Conservation (phyloP, 2,113 vertebrate genomes). For the Galbula dea region DNA sequence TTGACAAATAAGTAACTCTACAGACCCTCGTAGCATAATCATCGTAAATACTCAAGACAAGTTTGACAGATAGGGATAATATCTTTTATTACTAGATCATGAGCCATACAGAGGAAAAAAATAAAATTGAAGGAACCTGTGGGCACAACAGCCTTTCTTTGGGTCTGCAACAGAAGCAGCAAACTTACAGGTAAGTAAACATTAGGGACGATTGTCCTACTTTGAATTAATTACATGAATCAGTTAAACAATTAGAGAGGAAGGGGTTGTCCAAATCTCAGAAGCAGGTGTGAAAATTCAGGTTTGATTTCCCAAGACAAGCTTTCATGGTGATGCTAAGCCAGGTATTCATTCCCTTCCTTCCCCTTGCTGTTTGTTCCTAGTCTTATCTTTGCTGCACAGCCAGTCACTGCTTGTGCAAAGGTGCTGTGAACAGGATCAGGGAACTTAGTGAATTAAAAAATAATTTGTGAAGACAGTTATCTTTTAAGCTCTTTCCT, state of each 20-base stretch:
- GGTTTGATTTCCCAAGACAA: constrained; percentile 38
- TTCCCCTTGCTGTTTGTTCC: not conserved
- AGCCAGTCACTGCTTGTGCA: not conserved
- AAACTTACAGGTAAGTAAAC: not conserved
- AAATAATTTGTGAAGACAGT: not conserved
- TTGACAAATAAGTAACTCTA: constrained; percentile 26
- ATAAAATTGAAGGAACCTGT: not conserved
- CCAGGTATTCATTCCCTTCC: not conserved
- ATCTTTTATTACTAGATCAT: constrained; percentile 1
- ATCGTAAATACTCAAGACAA: constrained; percentile 12
- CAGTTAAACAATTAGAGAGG: not conserved
- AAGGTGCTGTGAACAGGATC: not conserved
- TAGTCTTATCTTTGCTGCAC: not conserved
- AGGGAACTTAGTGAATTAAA: not conserved
- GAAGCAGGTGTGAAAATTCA: constrained; percentile 2
- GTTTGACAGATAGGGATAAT: not conserved
- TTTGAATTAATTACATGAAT: constrained; percentile 16
- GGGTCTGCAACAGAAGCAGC: not conserved
- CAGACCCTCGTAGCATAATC: not conserved
- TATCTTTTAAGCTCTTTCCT: not conserved
- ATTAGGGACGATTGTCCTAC: not conserved
- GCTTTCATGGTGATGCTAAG: not conserved
- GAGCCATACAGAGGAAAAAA: not conserved
- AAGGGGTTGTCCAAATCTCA: constrained; percentile 7
- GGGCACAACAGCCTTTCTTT: not conserved